A percentile compares a stretch with the other conserved stretches of the same genome.
Conservation (phyloP, 2,113 vertebrate genomes). For the Herpetotheres cachinnans region DNA sequence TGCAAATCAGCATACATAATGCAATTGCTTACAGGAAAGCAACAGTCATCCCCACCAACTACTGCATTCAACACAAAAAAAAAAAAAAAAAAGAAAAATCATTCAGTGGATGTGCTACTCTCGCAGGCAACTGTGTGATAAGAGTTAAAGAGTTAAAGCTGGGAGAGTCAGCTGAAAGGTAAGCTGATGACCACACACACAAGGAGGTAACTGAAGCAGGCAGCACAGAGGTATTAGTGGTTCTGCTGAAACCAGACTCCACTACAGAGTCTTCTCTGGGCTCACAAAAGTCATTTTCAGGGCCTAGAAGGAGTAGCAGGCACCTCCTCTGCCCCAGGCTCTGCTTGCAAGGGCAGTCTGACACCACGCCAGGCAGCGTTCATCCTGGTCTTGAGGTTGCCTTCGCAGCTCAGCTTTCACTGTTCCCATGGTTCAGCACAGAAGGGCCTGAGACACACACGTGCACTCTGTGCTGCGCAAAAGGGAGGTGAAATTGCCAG, state of each 20-base stretch:
- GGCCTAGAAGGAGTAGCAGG: not conserved
- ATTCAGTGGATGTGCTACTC: not conserved
- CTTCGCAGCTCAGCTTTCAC: not conserved
- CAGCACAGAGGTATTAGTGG: not conserved
- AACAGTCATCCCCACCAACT: not conserved
- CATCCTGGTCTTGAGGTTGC: not conserved
- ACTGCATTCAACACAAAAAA: not conserved
- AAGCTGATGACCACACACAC: not conserved
- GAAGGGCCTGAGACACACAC: not conserved
- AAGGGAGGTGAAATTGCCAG: not conserved
- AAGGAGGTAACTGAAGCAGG: not conserved
- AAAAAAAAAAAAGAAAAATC: too few species aligned
- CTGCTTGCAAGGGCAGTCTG: not conserved
- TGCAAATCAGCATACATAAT: not conserved
- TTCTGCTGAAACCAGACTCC: not conserved
- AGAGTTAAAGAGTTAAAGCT: not conserved
- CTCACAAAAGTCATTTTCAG: not conserved
- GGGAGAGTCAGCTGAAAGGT: not conserved
- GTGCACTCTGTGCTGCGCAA: fast-evolving
- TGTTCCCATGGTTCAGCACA: not conserved
- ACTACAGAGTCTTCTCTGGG: not conserved
- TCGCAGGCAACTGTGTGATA: not conserved
- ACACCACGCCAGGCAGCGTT: fast-evolving
- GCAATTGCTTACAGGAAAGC: not conserved
- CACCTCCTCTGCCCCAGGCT: not conserved